Evolutionary conservation across 2,113 vertebrate genomes (phyloP), one percentile per base, ranked within the genome.

Genomic region (Gopherus flavomarginatus): DNA sequence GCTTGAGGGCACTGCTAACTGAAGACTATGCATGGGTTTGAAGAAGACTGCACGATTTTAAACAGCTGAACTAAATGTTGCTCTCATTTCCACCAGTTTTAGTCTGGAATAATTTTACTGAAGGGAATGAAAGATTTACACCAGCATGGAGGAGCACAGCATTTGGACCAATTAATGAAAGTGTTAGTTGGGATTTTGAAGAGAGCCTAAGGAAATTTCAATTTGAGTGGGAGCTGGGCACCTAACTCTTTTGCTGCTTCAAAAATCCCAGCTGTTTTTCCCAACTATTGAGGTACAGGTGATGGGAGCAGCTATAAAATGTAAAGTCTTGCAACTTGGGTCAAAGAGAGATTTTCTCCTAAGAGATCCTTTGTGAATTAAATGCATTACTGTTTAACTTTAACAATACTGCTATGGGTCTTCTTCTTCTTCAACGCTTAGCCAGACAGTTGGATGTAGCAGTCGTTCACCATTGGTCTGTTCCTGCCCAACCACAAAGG

Each of bases 121-220:
- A 90, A 94, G 91, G 87, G 50, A 97, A 97, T 93, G 86, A 92
- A 95, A 84, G 44, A 14, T 81, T 95, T 92, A 94, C 91, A 69
- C 86, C 91, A 47, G 38, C 38, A 77, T 13, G 5, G 10, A 77
- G 5, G 83, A 83, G 47, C 57, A 91, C 72, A 79, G 84, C 54
- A 79, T 91, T 91, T 49, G 80, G 86, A 50, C 59, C 81, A 94
- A 84, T n/a, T 86, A 96, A 85, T 95, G 93, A 90, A 97, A 85
- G 79, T 47, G 38, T 77, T 44, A 11, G 24, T 77, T 47, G 84
- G 54, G 90, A 94, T 92, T 96, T 95, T 91, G 85, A 49, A 88
- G 77, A 85, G 65, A 92, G 77, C 22, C 93, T 82, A 85, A 44
- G 80, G 85, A 94, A 91, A 87, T 95, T 1, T 69, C 88, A 96